Evolutionary conservation across 1,140 invertebrate genomes (phyloP), one percentile per base, ranked within the genome.

Genomic region (Colletes gigas): DNA sequence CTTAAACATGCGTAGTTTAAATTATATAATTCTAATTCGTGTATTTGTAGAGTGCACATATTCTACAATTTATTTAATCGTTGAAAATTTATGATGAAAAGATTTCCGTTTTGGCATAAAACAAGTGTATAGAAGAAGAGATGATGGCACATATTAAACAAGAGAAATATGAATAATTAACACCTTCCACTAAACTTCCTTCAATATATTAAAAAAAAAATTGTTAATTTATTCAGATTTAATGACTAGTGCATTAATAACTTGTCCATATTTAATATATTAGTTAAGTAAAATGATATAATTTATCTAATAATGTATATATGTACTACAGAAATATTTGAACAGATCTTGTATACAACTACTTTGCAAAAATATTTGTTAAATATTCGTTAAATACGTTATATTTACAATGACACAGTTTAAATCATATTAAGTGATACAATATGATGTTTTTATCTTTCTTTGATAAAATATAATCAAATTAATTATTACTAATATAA

Each of bases 181-280:
- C 44, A 52, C 0, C 14, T 41, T 73, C 52, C 41, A 4, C 12
- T 66, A 67, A 66, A 57, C 39, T 21, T 47, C 30, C 57, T 21
- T 57, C 17, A 41, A 41, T 55, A n/a, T 21, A 54, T 30, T 0
- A 4, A 30, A 78, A 62, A 41, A 41, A 15, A 3, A n/a, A 30
- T 52, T 60, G 21, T 39, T 50, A 65, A 39, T 59, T 52, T 80
- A 55, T 66, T 66, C 17, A 66, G 10, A 8, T 50, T 80, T 74
- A 66, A 39, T 65, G 70, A 80, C 70, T 80, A 74, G 52, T 41
- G 19, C n/a, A n/a, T n/a, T n/a, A n/a, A n/a, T n/a, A n/a, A n/a
- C n/a, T n/a, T n/a, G n/a, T n/a, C n/a, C n/a, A n/a, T n/a, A n/a
- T n/a, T n/a, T n/a, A n/a, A n/a, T n/a, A n/a, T n/a, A n/a, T n/a